phyloP scores from a whole-genome alignment of 2,888 invertebrate genomes.

The Scaptomyza caliginosa region DNA sequence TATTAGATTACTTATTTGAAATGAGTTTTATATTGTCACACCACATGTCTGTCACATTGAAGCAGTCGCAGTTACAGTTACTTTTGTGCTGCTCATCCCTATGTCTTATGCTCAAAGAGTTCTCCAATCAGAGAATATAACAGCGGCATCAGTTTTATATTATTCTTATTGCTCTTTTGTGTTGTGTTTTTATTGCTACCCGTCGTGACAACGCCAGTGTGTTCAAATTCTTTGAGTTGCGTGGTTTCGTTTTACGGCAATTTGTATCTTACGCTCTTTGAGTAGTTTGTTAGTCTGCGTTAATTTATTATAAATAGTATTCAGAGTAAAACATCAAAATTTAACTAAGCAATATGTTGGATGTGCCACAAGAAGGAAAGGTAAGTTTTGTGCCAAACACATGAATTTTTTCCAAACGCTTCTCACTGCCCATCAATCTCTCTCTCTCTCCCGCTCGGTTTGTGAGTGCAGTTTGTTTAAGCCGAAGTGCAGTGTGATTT shows the following conservation, averaged over 20 bases:
- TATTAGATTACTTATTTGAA: neutral
- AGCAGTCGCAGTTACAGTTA: slow-evolving; percentile 10
- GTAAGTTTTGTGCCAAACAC: slow-evolving; percentile 57
- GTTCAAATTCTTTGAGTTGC: slow-evolving; percentile 41
- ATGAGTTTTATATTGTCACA: neutral
- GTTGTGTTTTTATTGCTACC: slow-evolving; percentile 37
- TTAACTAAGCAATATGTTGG: slow-evolving; percentile 72
- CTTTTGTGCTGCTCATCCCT: slow-evolving; percentile 31
- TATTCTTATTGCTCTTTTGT: slow-evolving; percentile 51
- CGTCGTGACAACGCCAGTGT: slow-evolving; percentile 19
- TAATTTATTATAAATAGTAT: slow-evolving; percentile 7
- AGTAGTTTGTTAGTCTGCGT: slow-evolving; percentile 3
- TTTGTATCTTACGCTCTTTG: neutral
- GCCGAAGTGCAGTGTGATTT: slow-evolving; percentile 31
- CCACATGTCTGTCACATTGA: neutral
- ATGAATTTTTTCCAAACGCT: too few relatives aligned
- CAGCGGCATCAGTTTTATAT: slow-evolving; percentile 41
- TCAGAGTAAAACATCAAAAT: neutral
- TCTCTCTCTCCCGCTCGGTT: neutral
- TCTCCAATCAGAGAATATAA: slow-evolving; percentile 52
- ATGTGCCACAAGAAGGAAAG: slow-evolving; percentile 81
- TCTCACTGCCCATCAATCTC: neutral
- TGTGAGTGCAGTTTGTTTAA: slow-evolving; percentile 27
- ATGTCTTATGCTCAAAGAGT: slow-evolving; percentile 15
- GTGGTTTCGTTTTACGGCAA: slow-evolving; percentile 10